Conservation (phyloP, 2,113 vertebrate genomes). For the Aldabrachelys gigantea region DNA sequence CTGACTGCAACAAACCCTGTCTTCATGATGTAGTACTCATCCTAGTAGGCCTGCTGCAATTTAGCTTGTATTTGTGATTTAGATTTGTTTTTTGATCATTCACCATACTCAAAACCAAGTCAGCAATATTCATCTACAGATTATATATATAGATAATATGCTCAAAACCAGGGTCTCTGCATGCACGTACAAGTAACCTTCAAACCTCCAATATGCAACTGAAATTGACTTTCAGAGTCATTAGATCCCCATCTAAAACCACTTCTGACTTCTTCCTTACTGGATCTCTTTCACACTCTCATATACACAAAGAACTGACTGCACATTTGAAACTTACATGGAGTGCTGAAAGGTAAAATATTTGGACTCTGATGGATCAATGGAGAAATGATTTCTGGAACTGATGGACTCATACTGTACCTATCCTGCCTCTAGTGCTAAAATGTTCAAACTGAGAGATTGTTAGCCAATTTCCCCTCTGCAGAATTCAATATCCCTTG, state of each 20-base stretch:
- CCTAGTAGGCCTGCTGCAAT: background rate
- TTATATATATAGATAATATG: background rate
- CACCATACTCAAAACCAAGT: background rate
- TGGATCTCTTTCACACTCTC: background rate
- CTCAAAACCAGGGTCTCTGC: background rate
- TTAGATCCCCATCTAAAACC: background rate
- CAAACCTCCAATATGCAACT: background rate
- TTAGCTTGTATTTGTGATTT: background rate
- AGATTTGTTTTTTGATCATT: background rate
- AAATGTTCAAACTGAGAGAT: background rate
- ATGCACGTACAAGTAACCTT: background rate
- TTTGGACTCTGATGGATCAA: background rate
- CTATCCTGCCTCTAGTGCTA: background rate
- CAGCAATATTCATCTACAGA: background rate
- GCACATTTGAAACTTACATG: background rate
- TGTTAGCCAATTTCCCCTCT: background rate
- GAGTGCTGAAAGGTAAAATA: rapidly evolving
- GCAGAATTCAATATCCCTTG: background rate
- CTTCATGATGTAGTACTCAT: background rate
- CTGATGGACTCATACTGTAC: background rate
- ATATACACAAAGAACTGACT: rapidly evolving
- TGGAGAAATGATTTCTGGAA: background rate
- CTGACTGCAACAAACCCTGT: background rate
- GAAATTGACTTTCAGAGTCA: background rate
- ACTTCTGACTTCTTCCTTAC: background rate